phyloP scores from a whole-genome alignment of 2,888 invertebrate genomes.

The Drosophila anomalipes region DNA sequence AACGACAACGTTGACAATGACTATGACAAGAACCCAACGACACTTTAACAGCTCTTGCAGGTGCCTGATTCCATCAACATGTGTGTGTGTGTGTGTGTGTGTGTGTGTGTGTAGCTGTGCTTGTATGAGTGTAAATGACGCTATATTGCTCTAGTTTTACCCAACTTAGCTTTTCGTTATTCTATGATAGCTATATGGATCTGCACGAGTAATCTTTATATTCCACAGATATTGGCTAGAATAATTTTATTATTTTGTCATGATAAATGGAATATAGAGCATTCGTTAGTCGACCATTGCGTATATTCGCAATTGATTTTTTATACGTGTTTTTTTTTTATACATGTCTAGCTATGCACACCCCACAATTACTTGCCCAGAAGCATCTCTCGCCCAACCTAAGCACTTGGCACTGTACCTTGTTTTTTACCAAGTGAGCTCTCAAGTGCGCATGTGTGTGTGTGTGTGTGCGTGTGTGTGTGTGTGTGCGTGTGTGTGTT shows the following conservation, averaged over 20 bases:
- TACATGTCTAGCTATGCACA: constrained; percentile 4
- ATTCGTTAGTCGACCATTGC: constrained; percentile 16
- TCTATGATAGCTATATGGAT: not conserved
- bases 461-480: constrained; percentile 14
- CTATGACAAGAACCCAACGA: constrained; percentile 77
- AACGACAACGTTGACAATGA: constrained; percentile 79
- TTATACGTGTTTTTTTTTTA: not conserved
- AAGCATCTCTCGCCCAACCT: constrained; percentile 36
- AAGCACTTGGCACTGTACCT: constrained; percentile 60
- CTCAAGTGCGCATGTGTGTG: constrained; percentile 6
- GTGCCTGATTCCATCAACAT: constrained; percentile 50
- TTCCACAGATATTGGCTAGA: not conserved
- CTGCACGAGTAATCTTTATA: not conserved
- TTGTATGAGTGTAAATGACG: not conserved
- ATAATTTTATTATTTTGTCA: not conserved
- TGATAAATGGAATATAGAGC: not conserved
- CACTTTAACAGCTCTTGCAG: constrained; percentile 78
- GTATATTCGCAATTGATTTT: not conserved
- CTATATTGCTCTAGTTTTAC: not conserved
- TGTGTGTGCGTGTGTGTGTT: constrained; percentile 13
- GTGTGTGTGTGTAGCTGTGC: not conserved
- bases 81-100: not conserved
- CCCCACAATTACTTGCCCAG: constrained; percentile 26
- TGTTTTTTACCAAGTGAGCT: constrained; percentile 45
- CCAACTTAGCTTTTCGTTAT: not conserved